phyloP scores from a whole-genome alignment of 2,113 vertebrate species.

The Anguilla japonica region DNA sequence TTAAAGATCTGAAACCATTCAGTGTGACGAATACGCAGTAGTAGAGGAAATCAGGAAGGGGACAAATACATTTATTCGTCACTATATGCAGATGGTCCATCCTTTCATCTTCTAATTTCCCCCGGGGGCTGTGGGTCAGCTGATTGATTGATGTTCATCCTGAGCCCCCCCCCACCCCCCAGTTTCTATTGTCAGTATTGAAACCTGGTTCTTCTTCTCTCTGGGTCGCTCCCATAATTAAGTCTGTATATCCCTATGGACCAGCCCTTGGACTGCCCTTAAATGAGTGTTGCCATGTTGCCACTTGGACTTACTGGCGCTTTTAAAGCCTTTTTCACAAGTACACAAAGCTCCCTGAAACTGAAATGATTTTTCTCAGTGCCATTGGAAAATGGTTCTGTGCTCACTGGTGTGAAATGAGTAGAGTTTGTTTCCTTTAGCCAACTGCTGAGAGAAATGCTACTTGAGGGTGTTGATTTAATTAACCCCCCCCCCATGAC shows the following conservation, averaged over 20 bases:
- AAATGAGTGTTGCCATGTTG: background rate
- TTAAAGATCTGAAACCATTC: too few relatives aligned
- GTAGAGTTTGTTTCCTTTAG: background rate
- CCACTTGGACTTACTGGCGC: background rate
- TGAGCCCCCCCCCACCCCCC: background rate
- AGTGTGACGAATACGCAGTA: too few relatives aligned
- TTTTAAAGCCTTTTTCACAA: background rate
- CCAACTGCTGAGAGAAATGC: background rate
- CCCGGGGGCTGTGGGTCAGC: background rate
- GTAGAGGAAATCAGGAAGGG: too few relatives aligned
- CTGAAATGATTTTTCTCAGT: background rate
- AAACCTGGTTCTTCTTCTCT: background rate
- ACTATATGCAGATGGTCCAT: conserved; percentile 7
- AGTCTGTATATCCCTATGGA: background rate
- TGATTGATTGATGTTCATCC: conserved; percentile 1
- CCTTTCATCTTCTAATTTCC: conserved; percentile 13
- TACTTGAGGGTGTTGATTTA: background rate
- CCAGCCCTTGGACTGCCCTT: background rate
- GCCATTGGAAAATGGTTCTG: background rate
- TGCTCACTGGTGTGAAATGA: background rate
- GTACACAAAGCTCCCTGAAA: background rate
- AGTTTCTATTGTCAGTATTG: background rate
- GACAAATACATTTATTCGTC: too few relatives aligned
- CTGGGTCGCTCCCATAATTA: background rate
- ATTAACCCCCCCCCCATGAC: background rate